phyloP scores from a whole-genome alignment of 2,888 invertebrate genomes.

The Agriopis aurantiaria region DNA sequence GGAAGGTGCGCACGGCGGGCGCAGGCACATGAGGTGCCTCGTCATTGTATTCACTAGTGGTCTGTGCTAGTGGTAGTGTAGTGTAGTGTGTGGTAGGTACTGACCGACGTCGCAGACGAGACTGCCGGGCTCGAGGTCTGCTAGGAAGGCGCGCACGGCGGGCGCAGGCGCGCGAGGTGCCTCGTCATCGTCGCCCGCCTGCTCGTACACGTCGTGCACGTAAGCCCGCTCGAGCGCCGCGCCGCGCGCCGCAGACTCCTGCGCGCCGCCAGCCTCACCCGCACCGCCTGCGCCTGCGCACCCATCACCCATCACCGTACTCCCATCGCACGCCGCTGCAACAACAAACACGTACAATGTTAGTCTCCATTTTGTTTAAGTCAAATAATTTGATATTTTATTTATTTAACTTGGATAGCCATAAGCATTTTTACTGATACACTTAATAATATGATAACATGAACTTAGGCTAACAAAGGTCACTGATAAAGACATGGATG shows the following conservation, averaged over 20 bases:
- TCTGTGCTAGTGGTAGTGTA: neutral
- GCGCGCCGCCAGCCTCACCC: conserved; percentile 64
- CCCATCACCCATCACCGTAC: conserved; percentile 84
- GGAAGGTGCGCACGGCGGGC: conserved; percentile 94
- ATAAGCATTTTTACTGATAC: too few species aligned
- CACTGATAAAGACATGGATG: too few species aligned
- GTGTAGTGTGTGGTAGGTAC: conserved; percentile 55
- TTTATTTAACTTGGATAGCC: neutral
- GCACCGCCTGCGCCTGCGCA: conserved; percentile 61
- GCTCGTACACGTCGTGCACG: conserved; percentile 98
- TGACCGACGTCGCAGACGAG: conserved; percentile 97
- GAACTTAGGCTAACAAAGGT: too few species aligned
- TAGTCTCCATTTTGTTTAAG: too few species aligned
- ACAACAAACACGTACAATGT: conserved; percentile 32
- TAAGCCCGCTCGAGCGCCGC: conserved; percentile 89
- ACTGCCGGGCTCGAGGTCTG: conserved; percentile 95
- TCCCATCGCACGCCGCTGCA: conserved; percentile 75
- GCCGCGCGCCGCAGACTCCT: conserved; percentile 70
- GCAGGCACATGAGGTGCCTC: conserved; percentile 56
- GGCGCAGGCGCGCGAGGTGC: conserved; percentile 79
- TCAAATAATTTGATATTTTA: too few species aligned
- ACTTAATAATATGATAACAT: too few species aligned
- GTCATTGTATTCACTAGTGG: neutral
- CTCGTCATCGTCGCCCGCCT: conserved; percentile 90
- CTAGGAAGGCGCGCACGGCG: conserved; percentile 94